Base-by-base conservation (phyloP, 2,888 invertebrate species). In the Podabrus alpinus region DNA sequence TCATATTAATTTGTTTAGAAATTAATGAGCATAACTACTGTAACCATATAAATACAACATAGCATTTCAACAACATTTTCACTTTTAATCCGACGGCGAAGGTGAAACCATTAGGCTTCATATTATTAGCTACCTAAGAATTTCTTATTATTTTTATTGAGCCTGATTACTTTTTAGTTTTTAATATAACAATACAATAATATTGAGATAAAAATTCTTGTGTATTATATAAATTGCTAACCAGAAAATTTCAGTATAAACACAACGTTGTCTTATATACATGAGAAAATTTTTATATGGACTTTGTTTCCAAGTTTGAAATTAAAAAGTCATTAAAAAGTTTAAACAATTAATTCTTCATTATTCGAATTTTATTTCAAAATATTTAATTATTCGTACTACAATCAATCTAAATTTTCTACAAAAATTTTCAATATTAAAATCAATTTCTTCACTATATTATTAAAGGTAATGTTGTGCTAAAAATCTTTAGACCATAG, bases 401-500 rank as follows among this genome's bases (percentile, higher is more conserved):
- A 45, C 45, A 45, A 45, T 45, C 45, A 45, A 45, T 45, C 45
- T n/a, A 45, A 45, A 45, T 29, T 13, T 29, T 29, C 13, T 29
- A 13, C n/a, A 29, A 29, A 29, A 29, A 29, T n/a, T n/a, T 45
- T 45, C 13, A n/a, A n/a, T 45, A 45, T 45, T 45, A 45, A 45
- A 45, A 45, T 45, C 45, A 45, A 45, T 45, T 45, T 45, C 45
- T 45, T 45, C 7, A 7, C 9, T 15, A 24, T 24, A 62, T 62
- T 62, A 62, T 62, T 62, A 16, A 19, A 62, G 16, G 62, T 16
- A 16, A 62, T 19, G 16, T 62, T 17, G 13, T 17, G 19, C 62
- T 17, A 62, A 77, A 78, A 77, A 72, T 71, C 69, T 75, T 69
- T 72, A 69, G 68, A 66, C 25, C 59, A 76, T 81, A 80, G 80